These are phyloP conservation scores for Zhuqinia jingwanae DNA, from an alignment of 2,888 invertebrate genomes.

Conservation along the genomic window DNA sequence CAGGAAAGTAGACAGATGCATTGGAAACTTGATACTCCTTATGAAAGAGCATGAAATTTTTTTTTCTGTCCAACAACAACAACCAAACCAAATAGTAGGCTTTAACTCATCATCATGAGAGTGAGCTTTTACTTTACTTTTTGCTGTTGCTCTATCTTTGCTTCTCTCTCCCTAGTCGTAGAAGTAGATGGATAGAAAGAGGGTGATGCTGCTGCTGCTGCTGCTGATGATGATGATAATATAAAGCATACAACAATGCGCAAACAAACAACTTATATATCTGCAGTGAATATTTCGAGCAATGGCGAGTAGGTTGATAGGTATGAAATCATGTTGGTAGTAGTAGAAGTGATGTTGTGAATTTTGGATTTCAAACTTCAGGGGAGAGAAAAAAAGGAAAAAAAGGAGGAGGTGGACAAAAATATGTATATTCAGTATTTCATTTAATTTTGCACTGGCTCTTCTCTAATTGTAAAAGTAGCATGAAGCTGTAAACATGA, in stretches of 20 bases:
- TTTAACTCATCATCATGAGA: conserved; percentile 53
- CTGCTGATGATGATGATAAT: conserved; percentile 15
- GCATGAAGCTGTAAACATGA: too few species aligned
- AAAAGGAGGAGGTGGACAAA: too few species aligned
- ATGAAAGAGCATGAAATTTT: conserved; percentile 77
- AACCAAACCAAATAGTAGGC: conserved; percentile 61
- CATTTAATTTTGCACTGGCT: too few species aligned
- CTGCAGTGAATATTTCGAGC: background rate
- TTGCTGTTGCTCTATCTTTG: conserved; percentile 23
- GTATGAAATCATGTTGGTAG: too few species aligned
- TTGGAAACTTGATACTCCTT: conserved; percentile 78
- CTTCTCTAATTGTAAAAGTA: too few species aligned
- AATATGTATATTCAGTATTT: too few species aligned
- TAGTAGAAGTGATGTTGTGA: too few species aligned
- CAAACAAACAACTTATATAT: background rate
- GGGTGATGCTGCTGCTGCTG: too few species aligned
- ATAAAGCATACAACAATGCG: background rate
- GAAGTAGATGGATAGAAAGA: conserved; percentile 4
- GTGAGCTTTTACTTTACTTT: conserved; percentile 32
- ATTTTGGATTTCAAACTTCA: too few species aligned
- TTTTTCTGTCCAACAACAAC: conserved; percentile 60
- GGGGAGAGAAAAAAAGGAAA: too few species aligned
- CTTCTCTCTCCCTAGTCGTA: background rate
- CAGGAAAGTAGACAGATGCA: conserved; percentile 79
- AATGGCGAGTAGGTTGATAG: background rate